phyloP scores from a whole-genome alignment of 2,113 vertebrate genomes.

The Centropus unirufus region DNA sequence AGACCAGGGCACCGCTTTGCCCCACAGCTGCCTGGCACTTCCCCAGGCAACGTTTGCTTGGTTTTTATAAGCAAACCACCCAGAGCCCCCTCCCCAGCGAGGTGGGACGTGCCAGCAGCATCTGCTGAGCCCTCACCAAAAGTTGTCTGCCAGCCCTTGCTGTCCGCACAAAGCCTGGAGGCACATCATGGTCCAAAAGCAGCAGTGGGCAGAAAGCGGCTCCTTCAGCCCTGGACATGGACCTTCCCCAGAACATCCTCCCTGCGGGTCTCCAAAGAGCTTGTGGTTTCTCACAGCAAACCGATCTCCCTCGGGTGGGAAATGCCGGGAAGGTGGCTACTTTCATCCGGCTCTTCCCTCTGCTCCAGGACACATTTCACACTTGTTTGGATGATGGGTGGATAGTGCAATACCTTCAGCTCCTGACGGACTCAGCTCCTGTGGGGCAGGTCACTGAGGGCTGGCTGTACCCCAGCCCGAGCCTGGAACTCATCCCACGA shows the following conservation, averaged over 20 bases:
- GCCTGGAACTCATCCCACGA: rapidly evolving
- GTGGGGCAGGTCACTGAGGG: background rate
- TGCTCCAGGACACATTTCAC: background rate
- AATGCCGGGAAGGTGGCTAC: background rate
- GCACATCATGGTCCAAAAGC: background rate
- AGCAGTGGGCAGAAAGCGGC: rapidly evolving
- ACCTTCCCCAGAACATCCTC: background rate
- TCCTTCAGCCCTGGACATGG: background rate
- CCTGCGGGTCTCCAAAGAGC: background rate
- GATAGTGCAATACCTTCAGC: background rate
- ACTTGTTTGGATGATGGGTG: rapidly evolving
- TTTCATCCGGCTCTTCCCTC: background rate
- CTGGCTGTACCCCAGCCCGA: background rate
- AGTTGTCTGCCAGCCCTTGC: background rate
- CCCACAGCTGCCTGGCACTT: conserved; percentile 14
- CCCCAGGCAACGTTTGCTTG: conserved; percentile 32
- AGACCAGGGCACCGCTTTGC: background rate
- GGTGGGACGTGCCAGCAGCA: rapidly evolving
- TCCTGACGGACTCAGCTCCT: background rate
- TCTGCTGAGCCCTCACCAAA: background rate
- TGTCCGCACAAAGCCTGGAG: background rate
- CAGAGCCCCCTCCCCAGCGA: background rate
- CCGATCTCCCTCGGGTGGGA: background rate
- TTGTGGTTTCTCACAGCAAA: background rate
- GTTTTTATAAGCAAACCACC: conserved; percentile 15